phyloP scores from a whole-genome alignment of 2,113 vertebrate genomes.

The Alexandromys fortis region DNA sequence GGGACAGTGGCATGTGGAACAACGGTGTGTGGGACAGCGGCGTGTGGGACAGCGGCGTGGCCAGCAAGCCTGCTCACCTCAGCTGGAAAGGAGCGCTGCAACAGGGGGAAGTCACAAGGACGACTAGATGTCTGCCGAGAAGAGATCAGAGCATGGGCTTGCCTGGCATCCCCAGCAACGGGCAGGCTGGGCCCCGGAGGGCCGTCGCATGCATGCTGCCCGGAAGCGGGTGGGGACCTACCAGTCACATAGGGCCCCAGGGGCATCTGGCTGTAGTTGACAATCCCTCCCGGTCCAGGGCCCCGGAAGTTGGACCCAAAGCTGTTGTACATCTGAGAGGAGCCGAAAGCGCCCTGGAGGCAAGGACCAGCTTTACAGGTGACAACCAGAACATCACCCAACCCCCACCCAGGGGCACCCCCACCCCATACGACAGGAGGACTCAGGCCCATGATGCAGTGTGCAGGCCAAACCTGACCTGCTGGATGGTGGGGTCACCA shows the following conservation, averaged over 20 bases:
- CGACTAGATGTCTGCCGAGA: constrained; percentile 87
- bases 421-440: fast-evolving
- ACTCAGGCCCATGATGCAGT: neutral
- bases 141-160: constrained; percentile 67
- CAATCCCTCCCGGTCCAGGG: constrained; percentile 92
- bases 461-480: constrained; percentile 85
- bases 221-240: constrained; percentile 79
- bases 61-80: constrained; percentile 81
- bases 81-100: constrained; percentile 77
- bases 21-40: neutral
- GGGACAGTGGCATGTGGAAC: fast-evolving
- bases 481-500: constrained; percentile 91
- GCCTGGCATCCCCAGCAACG: fast-evolving
- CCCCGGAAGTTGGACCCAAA: constrained; percentile 94
- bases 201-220: constrained; percentile 45
- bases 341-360: constrained; percentile 91
- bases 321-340: constrained; percentile 95
- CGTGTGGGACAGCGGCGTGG: fast-evolving
- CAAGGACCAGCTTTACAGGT: constrained; percentile 27
- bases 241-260: constrained; percentile 97
- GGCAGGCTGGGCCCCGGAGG: constrained; percentile 36
- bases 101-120: constrained; percentile 67
- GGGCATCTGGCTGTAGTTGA: constrained; percentile 99
- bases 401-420: neutral
- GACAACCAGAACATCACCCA: neutral